Evolutionary conservation across 2,113 vertebrate species (phyloP).

Genomic region (Cinclus cinclus): DNA sequence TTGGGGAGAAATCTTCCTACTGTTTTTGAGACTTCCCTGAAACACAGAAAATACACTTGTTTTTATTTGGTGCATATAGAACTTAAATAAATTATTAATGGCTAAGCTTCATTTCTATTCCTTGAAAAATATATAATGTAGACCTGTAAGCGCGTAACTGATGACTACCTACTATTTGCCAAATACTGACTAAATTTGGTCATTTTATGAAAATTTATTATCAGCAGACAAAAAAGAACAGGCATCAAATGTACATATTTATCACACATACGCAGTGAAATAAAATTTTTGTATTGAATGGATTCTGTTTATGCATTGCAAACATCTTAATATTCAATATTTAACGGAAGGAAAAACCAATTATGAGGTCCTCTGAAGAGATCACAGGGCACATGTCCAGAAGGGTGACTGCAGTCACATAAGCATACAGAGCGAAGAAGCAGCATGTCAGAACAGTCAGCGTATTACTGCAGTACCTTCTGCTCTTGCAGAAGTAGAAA

Average conservation of each 20-base stretch:
- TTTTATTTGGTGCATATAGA: background rate
- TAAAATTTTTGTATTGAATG: background rate
- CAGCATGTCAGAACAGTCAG: background rate
- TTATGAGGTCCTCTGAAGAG: background rate
- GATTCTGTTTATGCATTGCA: background rate
- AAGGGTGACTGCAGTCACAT: background rate
- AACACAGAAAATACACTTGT: conserved; percentile 20
- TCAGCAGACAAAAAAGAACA: background rate
- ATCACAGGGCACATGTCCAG: background rate
- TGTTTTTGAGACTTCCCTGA: conserved; percentile 89
- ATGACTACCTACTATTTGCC: background rate
- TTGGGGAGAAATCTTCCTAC: conserved; percentile 88
- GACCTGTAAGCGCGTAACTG: background rate
- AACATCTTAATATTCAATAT: background rate
- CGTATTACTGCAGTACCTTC: background rate
- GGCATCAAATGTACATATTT: background rate
- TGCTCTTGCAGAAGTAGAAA: background rate
- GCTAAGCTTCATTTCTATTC: background rate
- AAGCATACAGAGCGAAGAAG: background rate
- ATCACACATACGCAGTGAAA: background rate
- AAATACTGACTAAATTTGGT: background rate
- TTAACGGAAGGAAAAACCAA: background rate
- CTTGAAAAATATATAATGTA: background rate
- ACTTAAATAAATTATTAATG: background rate
- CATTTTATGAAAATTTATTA: background rate